phyloP scores from a whole-genome alignment of 2,113 vertebrate species.

The Cyprinus carpio region DNA sequence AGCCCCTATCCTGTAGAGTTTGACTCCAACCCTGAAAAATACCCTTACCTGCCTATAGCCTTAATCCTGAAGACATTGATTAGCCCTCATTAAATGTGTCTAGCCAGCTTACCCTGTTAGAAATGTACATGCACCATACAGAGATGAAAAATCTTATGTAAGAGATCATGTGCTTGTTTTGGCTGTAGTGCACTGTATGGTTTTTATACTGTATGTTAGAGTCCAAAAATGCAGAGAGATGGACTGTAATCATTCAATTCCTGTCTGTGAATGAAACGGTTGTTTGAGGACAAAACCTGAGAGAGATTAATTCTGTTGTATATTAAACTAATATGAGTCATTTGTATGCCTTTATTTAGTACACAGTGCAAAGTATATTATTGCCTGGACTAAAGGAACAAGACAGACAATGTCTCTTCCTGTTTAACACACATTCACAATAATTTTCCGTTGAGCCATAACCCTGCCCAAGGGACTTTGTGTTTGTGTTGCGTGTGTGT shows the following conservation, averaged over 20 bases:
- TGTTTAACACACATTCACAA: constrained; percentile 29
- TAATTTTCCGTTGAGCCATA: constrained; percentile 30
- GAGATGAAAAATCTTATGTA: background rate
- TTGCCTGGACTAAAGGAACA: background rate
- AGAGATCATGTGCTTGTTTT: constrained; percentile 21
- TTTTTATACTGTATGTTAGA: background rate
- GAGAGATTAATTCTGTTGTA: background rate
- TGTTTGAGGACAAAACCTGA: background rate
- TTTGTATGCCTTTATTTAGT: background rate
- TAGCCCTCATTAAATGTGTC: constrained; percentile 19
- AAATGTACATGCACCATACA: background rate
- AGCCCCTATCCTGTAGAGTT: too few relatives aligned
- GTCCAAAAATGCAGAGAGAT: background rate
- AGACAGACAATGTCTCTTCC: constrained; percentile 18
- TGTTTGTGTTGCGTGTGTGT: too few relatives aligned
- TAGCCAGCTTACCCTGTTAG: background rate
- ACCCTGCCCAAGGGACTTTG: background rate
- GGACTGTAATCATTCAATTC: constrained; percentile 1
- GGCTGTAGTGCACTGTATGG: background rate
- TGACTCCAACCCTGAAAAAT: too few relatives aligned
- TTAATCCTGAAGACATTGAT: too few relatives aligned
- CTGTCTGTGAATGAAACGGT: constrained; percentile 6
- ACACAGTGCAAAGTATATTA: background rate
- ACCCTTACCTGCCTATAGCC: too few relatives aligned
- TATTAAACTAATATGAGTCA: background rate